A percentile compares a stretch with the other conserved stretches of the same genome.
phyloP scores from a whole-genome alignment of 2,888 invertebrate species.

The Dyspetes luteomarginatus region DNA sequence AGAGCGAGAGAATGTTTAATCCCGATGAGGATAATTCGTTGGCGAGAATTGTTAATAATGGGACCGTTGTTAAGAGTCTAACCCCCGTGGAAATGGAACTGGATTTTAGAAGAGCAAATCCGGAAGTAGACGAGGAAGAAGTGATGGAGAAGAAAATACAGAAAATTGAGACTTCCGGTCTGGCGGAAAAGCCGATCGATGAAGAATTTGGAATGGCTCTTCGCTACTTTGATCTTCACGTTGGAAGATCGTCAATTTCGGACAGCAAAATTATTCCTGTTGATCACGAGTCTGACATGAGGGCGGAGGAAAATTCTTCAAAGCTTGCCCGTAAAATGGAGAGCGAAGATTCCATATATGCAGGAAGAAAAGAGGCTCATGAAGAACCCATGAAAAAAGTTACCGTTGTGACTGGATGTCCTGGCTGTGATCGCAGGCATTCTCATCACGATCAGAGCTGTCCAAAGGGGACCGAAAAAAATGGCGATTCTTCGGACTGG shows the following conservation, averaged over 20 bases:
- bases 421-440: conserved; percentile 73
- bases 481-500: conserved; percentile 41
- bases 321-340: conserved; percentile 8
- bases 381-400: conserved; percentile 79
- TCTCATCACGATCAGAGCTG: conserved; percentile 64
- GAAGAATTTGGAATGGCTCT: conserved; percentile 77
- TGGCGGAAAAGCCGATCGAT: conserved; percentile 52
- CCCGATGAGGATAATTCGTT: conserved; percentile 78
- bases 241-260: conserved; percentile 50
- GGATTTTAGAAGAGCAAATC: conserved; percentile 75
- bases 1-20: conserved; percentile 77
- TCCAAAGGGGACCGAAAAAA: background rate
- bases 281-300: conserved; percentile 65
- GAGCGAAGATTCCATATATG: conserved; percentile 70
- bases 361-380: conserved; percentile 71
- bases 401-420: conserved; percentile 73
- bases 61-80: conserved; percentile 75
- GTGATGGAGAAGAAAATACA: background rate
- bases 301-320: conserved; percentile 20
- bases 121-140: no score
- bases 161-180: background rate
- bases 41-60: conserved; percentile 79
- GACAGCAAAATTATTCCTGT: conserved; percentile 5
- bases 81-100: conserved; percentile 76
- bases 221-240: conserved; percentile 76